Evolutionary conservation across 2,888 invertebrate genomes (phyloP), one percentile per base, ranked within the genome.

Genomic region (Drosophila picticornis): DNA sequence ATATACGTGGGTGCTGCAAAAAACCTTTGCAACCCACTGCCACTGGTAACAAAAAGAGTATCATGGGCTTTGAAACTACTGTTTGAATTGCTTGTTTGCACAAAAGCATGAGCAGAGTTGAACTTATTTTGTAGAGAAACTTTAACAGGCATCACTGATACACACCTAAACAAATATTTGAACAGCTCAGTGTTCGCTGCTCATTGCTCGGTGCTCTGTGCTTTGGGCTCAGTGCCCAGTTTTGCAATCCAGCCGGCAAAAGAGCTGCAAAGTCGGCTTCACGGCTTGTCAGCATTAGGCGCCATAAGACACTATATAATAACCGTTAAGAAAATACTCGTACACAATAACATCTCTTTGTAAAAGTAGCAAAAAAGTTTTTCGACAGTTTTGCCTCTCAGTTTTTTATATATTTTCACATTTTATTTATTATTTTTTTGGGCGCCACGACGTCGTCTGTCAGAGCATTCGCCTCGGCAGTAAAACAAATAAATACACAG

Each of bases 141-240:
- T 89, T 77, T 82, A 87, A 81, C 84, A 66, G 68, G 66, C 81
- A 66, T 77, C 73, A 67, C 64, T 77, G 77, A 64, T 62, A 70
- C 64, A 88, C 90, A 86, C 90, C 88, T 88, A 86, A 81, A 60
- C 81, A 79, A 86, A 86, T 88, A 90, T 86, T 90, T 76, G 58
- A 70, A 63, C 65, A 85, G 85, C 85, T 88, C 85, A 76, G 70
- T 60, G 77, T 68, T 60, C 72, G 52, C 29, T 56, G 61, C 27
- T 52, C 27, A 25, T 7, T 25, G 65, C 43, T 40, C 38, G n/a
- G 0, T 13, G 29, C 61, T 16, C 38, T 9, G 22, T 19, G 32
- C 50, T 40, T 19, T 5, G 25, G 6, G 55, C 27, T n/a, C 59
- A 57, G 34, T 22, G 22, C 46, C 22, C 36, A 36, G 34, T 46